Base-by-base conservation (phyloP, 2,797 vertebrate species). In the Tenualosa thibaudeaui region DNA sequence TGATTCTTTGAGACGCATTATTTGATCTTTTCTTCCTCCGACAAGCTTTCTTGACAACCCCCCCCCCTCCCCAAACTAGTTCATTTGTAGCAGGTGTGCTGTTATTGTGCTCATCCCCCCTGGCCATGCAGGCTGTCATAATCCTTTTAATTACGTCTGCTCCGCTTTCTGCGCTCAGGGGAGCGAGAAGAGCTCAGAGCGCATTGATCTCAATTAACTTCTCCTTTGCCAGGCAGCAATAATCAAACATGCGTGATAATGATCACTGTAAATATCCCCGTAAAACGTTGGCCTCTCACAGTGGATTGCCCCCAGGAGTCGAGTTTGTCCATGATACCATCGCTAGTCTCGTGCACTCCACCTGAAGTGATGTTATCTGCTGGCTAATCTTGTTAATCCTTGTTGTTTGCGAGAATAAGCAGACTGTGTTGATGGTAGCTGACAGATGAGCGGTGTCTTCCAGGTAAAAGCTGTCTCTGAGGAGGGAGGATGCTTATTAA, bases 141-240 rank as follows among this genome's bases (percentile, higher is more conserved):
- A 84, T 54, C 37, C 62, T 83, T 83, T 84, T 86, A 83, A 86
- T 88, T 86, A 83, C 82, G 60, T 37, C 71, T 46, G 37, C 71
- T 78, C 7, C 43, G 81, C 75, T 56, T 5, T 15, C 84, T 71
- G 24, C 60, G 84, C 81, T 86, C 83, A 85, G 51, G 86, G 87
- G 82, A 62, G 51, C 68, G 37, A 13, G 46, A 81, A 54, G 60
- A 81, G 81, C 71, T 81, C 86, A 58, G 46, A 68, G 62, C 78
- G 81, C 86, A 89, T 82, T 84, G 84, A 90, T 87, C 88, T 37
- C 81, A 86, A 88, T 89, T 85, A 88, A 81, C 75, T 84, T 13
- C 13, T 83, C 81, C 37, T 81, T 81, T 84, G 71, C 54, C 68
- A 81, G 54, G 83, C 71, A 86, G 65, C 83, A 87, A 83, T 84